Base-by-base conservation (phyloP, 92 coral and sea anemone species). In the Palythoa caribaeorum region DNA sequence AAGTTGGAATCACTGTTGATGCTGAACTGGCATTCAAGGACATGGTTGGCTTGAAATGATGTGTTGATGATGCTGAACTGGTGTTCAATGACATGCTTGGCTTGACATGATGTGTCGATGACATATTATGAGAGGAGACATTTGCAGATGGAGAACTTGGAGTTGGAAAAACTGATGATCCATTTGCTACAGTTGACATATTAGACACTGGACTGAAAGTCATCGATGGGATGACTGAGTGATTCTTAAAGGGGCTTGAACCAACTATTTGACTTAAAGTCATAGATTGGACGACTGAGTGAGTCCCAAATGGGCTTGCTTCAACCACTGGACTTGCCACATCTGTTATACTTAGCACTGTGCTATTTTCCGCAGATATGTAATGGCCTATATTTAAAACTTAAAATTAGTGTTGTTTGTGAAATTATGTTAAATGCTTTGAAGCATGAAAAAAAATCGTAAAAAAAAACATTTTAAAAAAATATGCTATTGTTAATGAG, bases 1-100 rank as follows among this genome's bases (percentile, higher is more conserved):
- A 2, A 12, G 89, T 28, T 70, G 93, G 92, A 16, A 85, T 62
- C 38, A 92, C 89, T 15, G 94, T 54, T 12, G 44, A 12, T 38
- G 60, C 36, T 1, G 44, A 20, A 12, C 69, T 53, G 81, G 16
- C n/a, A 68, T 59, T 77, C 3, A 38, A 19, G 1, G 69, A 14
- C 47, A 52, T 9, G 28, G 83, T 77, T 8, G 83, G 83, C 63
- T 19, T 90, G 21, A 78, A 21, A 50, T 90, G 91, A 60, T 54
- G 81, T 1, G 93, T 86, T 4, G 57, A 16, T 5, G 44, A 12
- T 38, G 60, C 36, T 1, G 44, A 20, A 12, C 69, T 53, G 81
- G 16, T 47, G 83, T 59, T 77, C 3, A 38, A 19, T 3, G 69
- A 14, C 47, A 52, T 9, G 28, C 68, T 77, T 8, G 83, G 83